A percentile compares a stretch with the other conserved stretches of the same genome.
Evolutionary conservation across 2,888 invertebrate species (phyloP).

Genomic region (Rhagophthalmus giganteus): DNA sequence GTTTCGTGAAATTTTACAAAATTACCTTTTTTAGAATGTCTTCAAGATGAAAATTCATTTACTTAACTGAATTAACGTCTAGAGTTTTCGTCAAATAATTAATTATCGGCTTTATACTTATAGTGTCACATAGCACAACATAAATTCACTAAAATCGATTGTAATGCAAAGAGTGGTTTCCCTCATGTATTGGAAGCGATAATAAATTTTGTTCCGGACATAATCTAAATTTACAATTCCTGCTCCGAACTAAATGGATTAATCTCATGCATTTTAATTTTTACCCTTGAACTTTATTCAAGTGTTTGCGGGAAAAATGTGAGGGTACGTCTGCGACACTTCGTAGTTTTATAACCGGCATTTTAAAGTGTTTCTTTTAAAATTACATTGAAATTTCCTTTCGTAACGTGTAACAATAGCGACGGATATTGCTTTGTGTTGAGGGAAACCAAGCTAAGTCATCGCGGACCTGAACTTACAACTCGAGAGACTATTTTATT

Average conservation of each 20-base stretch:
- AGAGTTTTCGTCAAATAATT: too few species aligned
- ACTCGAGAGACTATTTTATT: slow-evolving; percentile 38
- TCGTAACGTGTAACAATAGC: slow-evolving; percentile 38
- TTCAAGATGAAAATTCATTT: too few species aligned
- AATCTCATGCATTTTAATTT: slow-evolving; percentile 26
- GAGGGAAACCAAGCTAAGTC: slow-evolving; percentile 36
- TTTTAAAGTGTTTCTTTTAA: slow-evolving; percentile 34
- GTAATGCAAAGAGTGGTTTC: too few species aligned
- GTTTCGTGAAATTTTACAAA: too few species aligned
- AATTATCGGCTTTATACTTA: too few species aligned
- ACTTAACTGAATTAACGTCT: too few species aligned
- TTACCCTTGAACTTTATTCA: slow-evolving; percentile 17
- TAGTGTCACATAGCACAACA: too few species aligned
- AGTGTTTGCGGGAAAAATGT: background rate
- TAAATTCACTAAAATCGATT: too few species aligned
- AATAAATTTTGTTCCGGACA: slow-evolving; percentile 5
- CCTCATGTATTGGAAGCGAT: too few species aligned
- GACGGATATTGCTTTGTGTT: slow-evolving; percentile 40
- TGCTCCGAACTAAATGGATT: slow-evolving; percentile 18
- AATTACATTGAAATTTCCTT: slow-evolving; percentile 41
- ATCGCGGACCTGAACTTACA: slow-evolving; percentile 35
- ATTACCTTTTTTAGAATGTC: too few species aligned
- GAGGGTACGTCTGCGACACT: slow-evolving; percentile 13
- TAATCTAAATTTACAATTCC: slow-evolving; percentile 7
- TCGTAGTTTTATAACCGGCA: slow-evolving; percentile 24